Base-by-base conservation (phyloP, 2,888 invertebrate genomes). In the Pteria penguin region DNA sequence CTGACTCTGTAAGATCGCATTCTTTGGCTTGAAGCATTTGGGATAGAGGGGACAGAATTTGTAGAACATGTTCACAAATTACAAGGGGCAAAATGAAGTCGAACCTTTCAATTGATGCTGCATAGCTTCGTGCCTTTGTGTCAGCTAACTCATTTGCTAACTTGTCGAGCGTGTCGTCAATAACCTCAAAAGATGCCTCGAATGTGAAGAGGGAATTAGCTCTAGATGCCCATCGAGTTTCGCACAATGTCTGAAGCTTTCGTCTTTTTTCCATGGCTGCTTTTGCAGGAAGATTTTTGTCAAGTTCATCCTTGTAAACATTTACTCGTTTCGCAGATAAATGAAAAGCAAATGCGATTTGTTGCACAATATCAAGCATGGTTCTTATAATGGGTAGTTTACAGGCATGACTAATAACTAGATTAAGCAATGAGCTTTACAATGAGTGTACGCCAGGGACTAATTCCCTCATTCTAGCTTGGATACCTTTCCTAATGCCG, bases 371-470 rank as follows among this genome's bases (percentile, higher is more conserved):
- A 31, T 77, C 75, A 32, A 78, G 33, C 72, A 75, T 62, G 45
- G 75, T 80, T 63, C 82, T 63, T 11, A 78, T 71, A 5, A 52
- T 62, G 45, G 65, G 70, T 29, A 78, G 66, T 45, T 69, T 75
- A 26, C 75, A 11, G 52, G 62, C 63, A 72, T 77, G 73, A 8
- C 31, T 32, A 45, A 82, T 70, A 22, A 65, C 65, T 26, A 82
- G 52, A 65, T 80, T 80, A 1, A 81, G 3, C 58, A 22, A 26
- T 82, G 79, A n/a, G 69, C 73, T 18, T 70, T 68, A 32, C 80
- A 82, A 22, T 82, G 83, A 2, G 77, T 66, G 58, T 83, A 80
- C 2, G 45, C 8, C 14, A 36, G 0, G 76, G 76, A 72, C 27
- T 2, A 65, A 4, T 32, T 72, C 57, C 24, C 58, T n/a, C 2